Evolutionary conservation across 2,888 invertebrate species (phyloP).

Genomic region (Tribolium freemani): DNA sequence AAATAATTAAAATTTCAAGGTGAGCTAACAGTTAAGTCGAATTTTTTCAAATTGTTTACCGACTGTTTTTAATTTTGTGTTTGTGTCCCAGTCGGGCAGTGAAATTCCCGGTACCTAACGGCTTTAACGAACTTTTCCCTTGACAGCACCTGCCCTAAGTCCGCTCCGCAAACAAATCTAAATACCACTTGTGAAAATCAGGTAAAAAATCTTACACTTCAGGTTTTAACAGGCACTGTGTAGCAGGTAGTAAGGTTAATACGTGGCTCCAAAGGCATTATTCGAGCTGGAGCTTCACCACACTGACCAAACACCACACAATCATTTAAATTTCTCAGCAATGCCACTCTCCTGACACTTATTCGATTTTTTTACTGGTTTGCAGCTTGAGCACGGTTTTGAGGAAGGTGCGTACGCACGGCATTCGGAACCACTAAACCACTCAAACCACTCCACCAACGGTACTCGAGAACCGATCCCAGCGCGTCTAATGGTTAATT

Average conservation of each 20-base stretch:
- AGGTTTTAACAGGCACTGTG: slow-evolving; percentile 45
- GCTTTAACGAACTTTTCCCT: slow-evolving; percentile 32
- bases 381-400: slow-evolving; percentile 21
- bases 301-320: slow-evolving; percentile 39
- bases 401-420: slow-evolving; percentile 51
- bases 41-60: slow-evolving; percentile 12
- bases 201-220: slow-evolving; percentile 51
- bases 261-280: slow-evolving; percentile 59
- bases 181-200: slow-evolving; percentile 20
- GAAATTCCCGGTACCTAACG: slow-evolving; percentile 11
- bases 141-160: slow-evolving; percentile 27
- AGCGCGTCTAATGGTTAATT: slow-evolving; percentile 58
- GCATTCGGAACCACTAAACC: slow-evolving; percentile 35
- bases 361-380: slow-evolving; percentile 50
- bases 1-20: slow-evolving; percentile 25
- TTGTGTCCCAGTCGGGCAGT: background rate
- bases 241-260: slow-evolving; percentile 58
- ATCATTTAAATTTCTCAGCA: slow-evolving; percentile 50
- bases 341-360: slow-evolving; percentile 50
- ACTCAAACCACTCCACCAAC: slow-evolving; percentile 54
- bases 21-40: slow-evolving; percentile 8
- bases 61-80: background rate
- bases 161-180: background rate
- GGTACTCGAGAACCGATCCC: slow-evolving; percentile 56
- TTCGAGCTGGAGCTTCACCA: slow-evolving; percentile 47